Conservation (phyloP, 2,888 invertebrate species). For the Danaus chrysippus region DNA sequence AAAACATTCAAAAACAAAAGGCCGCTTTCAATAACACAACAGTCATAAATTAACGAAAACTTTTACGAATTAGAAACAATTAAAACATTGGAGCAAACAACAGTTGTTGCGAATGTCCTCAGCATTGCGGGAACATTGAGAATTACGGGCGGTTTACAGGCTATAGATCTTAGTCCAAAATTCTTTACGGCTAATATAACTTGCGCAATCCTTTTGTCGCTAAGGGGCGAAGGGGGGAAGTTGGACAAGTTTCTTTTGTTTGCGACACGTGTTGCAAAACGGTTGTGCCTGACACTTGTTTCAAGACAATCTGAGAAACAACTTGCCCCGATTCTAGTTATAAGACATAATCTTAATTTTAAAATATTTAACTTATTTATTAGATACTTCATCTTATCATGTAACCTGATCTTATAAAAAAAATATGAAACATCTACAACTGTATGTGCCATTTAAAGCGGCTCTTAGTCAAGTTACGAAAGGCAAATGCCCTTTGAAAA, state of each 20-base stretch:
- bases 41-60: conserved; percentile 71
- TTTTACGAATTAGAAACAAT: conserved; percentile 77
- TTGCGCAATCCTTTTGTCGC: conserved; percentile 77
- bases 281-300: conserved; percentile 73
- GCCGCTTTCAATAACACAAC: conserved; percentile 60
- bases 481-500: conserved; percentile 35
- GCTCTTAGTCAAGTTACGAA: conserved; percentile 4
- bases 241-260: conserved; percentile 73
- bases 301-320: conserved; percentile 55
- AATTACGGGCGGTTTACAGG: conserved; percentile 72
- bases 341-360: conserved; percentile 50
- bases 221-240: conserved; percentile 46
- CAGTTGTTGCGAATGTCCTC: conserved; percentile 76
- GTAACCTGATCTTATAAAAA: background rate
- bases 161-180: conserved; percentile 75
- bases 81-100: conserved; percentile 76
- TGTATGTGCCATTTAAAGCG: background rate
- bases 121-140: conserved; percentile 74
- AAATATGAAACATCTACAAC: background rate
- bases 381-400: background rate
- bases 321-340: conserved; percentile 54
- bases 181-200: conserved; percentile 77
- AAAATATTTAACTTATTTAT: conserved; percentile 35
- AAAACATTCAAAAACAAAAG: conserved; percentile 5
- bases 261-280: conserved; percentile 75